These are phyloP conservation scores for Clarias laeviceps DNA, from an alignment of 2,797 vertebrate genomes.

Conservation along the genomic window DNA sequence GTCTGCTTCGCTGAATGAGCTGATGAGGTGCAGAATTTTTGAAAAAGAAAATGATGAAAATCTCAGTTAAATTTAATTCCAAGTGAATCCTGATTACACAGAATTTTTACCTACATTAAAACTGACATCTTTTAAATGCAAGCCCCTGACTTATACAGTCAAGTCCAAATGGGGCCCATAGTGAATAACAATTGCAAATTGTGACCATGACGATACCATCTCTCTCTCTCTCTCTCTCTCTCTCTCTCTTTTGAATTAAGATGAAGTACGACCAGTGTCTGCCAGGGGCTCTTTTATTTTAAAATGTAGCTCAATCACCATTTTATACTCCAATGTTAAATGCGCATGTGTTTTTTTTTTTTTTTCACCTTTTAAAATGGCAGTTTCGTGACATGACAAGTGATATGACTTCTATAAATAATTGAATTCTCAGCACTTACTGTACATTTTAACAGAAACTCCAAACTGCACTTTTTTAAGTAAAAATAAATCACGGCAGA, in stretches of 20 bases:
- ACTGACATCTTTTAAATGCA: neutral
- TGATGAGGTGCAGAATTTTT: too few species aligned
- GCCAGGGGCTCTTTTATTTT: neutral
- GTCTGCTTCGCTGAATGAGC: neutral
- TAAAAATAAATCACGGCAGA: too few species aligned
- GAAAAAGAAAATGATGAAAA: too few species aligned
- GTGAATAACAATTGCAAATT: neutral
- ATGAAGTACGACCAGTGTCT: neutral
- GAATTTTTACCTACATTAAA: neutral
- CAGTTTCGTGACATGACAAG: neutral
- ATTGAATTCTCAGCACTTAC: neutral
- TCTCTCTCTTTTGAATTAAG: neutral
- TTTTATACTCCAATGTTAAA: slow-evolving; percentile 14
- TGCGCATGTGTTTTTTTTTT: neutral
- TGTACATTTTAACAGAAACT: neutral
- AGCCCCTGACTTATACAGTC: neutral
- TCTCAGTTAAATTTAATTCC: neutral
- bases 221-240: neutral
- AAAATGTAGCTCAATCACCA: neutral
- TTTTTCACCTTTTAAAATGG: slow-evolving; percentile 11
- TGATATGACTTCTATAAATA: neutral
- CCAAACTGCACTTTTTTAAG: too few species aligned
- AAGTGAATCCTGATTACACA: neutral
- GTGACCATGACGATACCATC: neutral
- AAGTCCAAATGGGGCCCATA: neutral